These are phyloP conservation scores for Mirza zaza DNA, from an alignment of 2,113 vertebrate species.

Conservation along the genomic window DNA sequence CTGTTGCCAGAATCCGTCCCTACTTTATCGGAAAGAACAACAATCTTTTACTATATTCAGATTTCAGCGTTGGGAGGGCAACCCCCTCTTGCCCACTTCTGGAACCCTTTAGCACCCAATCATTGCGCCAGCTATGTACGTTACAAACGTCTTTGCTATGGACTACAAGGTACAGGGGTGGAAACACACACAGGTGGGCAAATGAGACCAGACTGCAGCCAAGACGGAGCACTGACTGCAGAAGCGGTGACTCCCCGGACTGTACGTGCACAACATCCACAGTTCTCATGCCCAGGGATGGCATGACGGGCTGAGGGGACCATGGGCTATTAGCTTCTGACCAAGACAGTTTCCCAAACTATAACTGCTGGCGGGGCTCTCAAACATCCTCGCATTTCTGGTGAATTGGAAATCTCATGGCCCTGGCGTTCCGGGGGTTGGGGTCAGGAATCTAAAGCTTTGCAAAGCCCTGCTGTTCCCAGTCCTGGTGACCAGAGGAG, in stretches of 20 bases:
- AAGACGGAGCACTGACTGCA: accelerated
- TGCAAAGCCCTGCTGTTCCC: background rate
- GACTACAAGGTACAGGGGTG: accelerated
- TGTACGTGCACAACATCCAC: accelerated
- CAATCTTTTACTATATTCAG: background rate
- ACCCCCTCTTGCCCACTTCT: too few relatives aligned
- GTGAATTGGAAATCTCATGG: background rate
- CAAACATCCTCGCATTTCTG: accelerated
- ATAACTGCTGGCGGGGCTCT: background rate
- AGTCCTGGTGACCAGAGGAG: background rate
- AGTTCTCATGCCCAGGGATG: background rate
- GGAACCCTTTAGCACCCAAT: background rate
- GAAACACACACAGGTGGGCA: accelerated
- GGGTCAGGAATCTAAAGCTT: background rate
- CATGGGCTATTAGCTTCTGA: background rate
- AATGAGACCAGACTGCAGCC: accelerated
- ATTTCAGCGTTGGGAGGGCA: accelerated
- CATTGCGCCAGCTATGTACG: accelerated
- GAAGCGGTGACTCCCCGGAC: background rate
- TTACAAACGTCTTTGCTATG: background rate
- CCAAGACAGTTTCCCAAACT: background rate
- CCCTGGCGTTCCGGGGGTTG: background rate
- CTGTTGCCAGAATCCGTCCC: too few relatives aligned
- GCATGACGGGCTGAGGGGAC: background rate
- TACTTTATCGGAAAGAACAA: background rate